Percentiles rank a stretch among this genome's conserved stretches.
Conservation (phyloP, 2,888 invertebrate species). For the Synanthedon tipuliformis region DNA sequence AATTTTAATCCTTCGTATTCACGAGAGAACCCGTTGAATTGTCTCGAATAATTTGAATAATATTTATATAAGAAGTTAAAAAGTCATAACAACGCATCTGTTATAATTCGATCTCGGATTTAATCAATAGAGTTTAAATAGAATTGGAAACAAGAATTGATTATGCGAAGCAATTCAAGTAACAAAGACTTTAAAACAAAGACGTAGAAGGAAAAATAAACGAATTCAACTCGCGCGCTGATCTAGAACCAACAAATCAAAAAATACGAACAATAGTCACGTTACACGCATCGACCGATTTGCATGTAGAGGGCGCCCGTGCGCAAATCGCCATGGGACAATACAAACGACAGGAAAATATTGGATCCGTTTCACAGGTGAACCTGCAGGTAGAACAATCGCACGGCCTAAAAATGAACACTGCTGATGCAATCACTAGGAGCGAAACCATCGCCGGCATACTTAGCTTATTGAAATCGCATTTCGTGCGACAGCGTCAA, state of each 20-base stretch:
- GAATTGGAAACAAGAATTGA: too few species aligned
- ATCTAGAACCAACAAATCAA: slow-evolving; percentile 42
- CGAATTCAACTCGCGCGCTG: slow-evolving; percentile 31
- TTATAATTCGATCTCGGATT: too few species aligned
- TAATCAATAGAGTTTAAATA: too few species aligned
- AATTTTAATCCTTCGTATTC: background rate
- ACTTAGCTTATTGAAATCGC: background rate
- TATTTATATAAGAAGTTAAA: too few species aligned
- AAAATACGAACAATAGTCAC: slow-evolving; percentile 40
- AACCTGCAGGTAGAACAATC: slow-evolving; percentile 9
- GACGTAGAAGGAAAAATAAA: slow-evolving; percentile 28
- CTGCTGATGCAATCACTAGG: background rate
- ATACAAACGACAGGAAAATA: slow-evolving; percentile 56
- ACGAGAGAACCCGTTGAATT: too few species aligned
- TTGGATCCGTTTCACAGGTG: slow-evolving; percentile 15
- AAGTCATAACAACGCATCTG: too few species aligned
- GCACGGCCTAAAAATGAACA: background rate
- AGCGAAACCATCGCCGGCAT: background rate
- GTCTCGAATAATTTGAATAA: too few species aligned
- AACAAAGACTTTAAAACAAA: slow-evolving; percentile 1
- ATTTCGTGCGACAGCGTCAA: background rate
- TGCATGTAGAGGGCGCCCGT: too few species aligned
- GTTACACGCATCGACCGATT: slow-evolving; percentile 21
- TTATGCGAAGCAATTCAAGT: too few species aligned
- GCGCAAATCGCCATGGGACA: slow-evolving; percentile 26